Conservation (phyloP, 2,888 invertebrate genomes). For the Netelia fuscicornis region DNA sequence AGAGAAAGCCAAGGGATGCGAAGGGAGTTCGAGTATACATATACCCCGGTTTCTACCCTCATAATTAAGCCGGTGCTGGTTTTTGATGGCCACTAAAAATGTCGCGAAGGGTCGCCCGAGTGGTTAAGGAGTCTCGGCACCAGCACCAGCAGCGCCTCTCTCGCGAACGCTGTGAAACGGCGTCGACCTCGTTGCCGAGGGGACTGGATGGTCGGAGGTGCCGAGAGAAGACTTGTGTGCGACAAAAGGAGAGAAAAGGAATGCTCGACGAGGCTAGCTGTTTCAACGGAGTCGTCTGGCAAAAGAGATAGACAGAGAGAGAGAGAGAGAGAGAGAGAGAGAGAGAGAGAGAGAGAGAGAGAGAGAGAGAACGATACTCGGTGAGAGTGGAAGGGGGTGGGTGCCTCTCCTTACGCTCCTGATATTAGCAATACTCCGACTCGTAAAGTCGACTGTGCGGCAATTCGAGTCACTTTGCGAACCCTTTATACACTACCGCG, state of each 20-base stretch:
- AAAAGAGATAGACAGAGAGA: conserved; percentile 48
- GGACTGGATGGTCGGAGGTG: conserved; percentile 35
- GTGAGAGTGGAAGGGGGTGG: conserved; percentile 60
- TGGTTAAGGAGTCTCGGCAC: conserved; percentile 81
- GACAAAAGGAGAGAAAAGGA: background rate
- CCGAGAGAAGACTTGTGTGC: conserved; percentile 44
- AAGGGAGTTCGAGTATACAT: conserved; percentile 38
- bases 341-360: conserved; percentile 37
- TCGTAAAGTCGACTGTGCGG: conserved; percentile 83
- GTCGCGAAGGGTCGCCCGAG: conserved; percentile 82
- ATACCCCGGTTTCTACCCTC: conserved; percentile 69
- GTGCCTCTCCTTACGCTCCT: conserved; percentile 74
- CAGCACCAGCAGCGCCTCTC: conserved; percentile 37
- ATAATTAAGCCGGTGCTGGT: conserved; percentile 83
- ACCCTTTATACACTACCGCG: conserved; percentile 81
- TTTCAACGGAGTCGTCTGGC: conserved; percentile 23
- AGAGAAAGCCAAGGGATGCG: conserved; percentile 56
- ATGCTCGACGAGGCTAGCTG: background rate
- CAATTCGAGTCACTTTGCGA: conserved; percentile 84
- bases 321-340: background rate
- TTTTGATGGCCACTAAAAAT: conserved; percentile 85
- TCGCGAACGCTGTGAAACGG: conserved; percentile 52
- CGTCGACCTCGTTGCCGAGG: conserved; percentile 39
- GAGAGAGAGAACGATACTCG: conserved; percentile 36
- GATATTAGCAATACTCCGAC: conserved; percentile 84